phyloP scores from a whole-genome alignment of 2,797 vertebrate genomes.

The Lepus townsendii region DNA sequence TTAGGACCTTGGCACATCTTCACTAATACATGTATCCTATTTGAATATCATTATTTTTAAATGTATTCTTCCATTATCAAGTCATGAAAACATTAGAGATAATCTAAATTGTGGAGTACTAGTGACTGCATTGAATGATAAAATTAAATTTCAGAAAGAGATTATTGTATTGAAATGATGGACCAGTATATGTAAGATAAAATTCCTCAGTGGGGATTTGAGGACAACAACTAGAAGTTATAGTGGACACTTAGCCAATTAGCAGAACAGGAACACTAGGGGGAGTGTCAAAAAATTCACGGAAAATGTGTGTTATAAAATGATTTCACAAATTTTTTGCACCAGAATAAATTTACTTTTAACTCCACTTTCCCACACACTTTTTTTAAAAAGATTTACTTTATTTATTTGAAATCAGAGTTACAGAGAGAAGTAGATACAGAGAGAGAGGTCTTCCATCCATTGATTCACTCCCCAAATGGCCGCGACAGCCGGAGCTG shows the following conservation, averaged over 20 bases:
- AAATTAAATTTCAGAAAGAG: constrained; percentile 6
- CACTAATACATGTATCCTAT: neutral
- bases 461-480: no score
- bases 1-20: neutral
- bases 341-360: no score
- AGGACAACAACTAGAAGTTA: neutral
- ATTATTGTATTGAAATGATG: neutral
- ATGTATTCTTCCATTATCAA: neutral
- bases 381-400: no score
- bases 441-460: no score
- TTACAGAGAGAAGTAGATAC: no score
- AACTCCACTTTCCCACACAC: no score
- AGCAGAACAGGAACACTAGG: neutral
- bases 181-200: neutral
- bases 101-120: neutral
- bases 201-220: neutral
- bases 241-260: neutral
- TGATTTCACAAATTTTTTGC: no score
- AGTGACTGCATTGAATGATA: neutral
- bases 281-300: no score
- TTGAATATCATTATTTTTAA: neutral
- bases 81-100: neutral
- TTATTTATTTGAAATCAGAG: no score
- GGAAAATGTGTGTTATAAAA: no score
- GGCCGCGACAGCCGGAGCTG: no score